phyloP scores from a whole-genome alignment of 2,888 invertebrate genomes.

The Aquatica leii region DNA sequence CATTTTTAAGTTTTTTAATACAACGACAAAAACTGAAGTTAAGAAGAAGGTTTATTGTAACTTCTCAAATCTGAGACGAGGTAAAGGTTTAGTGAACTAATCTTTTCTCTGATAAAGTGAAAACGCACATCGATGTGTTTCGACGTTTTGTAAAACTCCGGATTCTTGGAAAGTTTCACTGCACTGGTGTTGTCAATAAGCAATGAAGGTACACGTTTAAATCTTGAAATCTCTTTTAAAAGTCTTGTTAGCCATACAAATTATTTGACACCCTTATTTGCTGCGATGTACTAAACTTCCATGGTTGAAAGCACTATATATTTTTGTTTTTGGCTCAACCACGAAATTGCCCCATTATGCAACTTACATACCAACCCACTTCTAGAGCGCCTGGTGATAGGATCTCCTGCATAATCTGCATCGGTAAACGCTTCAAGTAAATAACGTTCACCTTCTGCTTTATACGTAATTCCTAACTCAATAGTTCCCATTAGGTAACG shows the following conservation, averaged over 20 bases:
- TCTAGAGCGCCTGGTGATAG: conserved; percentile 19
- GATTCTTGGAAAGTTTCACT: no score
- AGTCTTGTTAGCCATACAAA: conserved; percentile 44
- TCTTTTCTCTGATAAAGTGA: no score
- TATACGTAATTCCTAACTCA: conserved; percentile 28
- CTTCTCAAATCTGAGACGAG: no score
- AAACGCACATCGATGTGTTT: no score
- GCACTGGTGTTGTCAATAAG: no score
- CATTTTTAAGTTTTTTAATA: no score
- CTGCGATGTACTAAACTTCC: conserved; percentile 40
- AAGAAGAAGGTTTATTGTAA: no score
- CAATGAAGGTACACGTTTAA: no score
- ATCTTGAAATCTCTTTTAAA: conserved; percentile 18
- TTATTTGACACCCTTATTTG: conserved; percentile 43
- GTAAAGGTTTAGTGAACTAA: no score
- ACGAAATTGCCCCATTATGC: conserved; percentile 36
- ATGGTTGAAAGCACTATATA: conserved; percentile 35
- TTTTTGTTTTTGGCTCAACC: background rate
- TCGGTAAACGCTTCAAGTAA: conserved; percentile 32
- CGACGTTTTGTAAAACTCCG: no score
- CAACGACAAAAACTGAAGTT: no score
- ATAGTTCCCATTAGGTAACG: conserved; percentile 21
- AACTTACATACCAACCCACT: conserved; percentile 34
- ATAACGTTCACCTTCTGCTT: background rate
- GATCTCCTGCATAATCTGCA: conserved; percentile 38